Base-by-base conservation (phyloP, 2,797 vertebrate genomes). In the Caiman crocodilus region DNA sequence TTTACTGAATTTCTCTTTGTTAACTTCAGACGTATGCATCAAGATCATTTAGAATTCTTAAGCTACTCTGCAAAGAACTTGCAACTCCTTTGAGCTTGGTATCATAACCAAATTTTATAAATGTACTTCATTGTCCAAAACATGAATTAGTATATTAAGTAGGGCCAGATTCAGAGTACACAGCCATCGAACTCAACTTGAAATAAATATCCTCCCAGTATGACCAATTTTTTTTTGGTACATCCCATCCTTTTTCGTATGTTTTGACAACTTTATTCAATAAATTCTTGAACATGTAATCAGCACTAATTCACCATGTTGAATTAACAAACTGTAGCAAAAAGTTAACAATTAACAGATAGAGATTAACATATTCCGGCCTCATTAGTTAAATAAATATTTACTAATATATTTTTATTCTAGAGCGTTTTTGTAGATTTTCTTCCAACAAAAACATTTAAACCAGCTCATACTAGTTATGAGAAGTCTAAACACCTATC, bases 331-430 rank as follows among this genome's bases (percentile, higher is more conserved):
- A 59, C 56, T 90, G 60, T 50, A 84, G 25, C 59, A 89, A 74
- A 93, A 92, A 81, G 28, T 76, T 92, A 91, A 81, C 28, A 85
- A 71, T 42, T 87, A 50, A 94, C 84, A 96, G 75, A 83, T 67
- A 82, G 56, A 94, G 94, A 94, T 89, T 87, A 94, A 83, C 58
- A 69, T 60, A 87, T 18, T 85, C 58, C 80, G 82, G 32, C 42
- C 14, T 58, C 73, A 71, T 59, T 82, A 12, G 55, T 93, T 86
- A 92, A 57, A 91, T 92, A 91, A 91, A 94, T 94, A 93, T 76
- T 90, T 93, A 76, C 69, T 92, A 25, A 57, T 86, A 4, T 81
- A 61, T 28, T 91, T 73, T 69, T 91, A 78, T 71, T 79, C 89
- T 14, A 26, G 60, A 26, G 23, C 28, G n/a, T n/a, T 25, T 71